Evolutionary conservation across 2,797 vertebrate species (phyloP).

Genomic region (Pelobates cultripes): DNA sequence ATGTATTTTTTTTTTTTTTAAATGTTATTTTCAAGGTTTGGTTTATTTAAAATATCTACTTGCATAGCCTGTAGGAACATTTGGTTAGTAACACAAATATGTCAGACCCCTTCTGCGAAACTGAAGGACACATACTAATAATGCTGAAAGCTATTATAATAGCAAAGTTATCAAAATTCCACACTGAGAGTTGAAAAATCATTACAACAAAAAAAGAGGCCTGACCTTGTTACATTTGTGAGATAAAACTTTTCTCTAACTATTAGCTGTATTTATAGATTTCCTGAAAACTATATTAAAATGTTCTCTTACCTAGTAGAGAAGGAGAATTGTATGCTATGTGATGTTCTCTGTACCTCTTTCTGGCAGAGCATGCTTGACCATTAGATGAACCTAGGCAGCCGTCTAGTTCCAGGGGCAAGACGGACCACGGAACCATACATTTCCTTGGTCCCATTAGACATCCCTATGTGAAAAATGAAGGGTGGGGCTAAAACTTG

Average conservation of each 20-base stretch:
- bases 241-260: constrained; percentile 14
- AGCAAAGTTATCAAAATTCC: background rate
- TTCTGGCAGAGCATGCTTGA: no score
- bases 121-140: background rate
- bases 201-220: constrained; percentile 1
- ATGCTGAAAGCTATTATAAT: background rate
- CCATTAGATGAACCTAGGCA: background rate
- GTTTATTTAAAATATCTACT: background rate
- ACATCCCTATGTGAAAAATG: no score
- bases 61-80: background rate
- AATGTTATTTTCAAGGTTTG: background rate
- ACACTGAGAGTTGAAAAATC: background rate
- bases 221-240: constrained; percentile 16
- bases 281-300: background rate
- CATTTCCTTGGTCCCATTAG: no score
- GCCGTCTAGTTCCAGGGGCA: background rate
- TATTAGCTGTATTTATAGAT: constrained; percentile 25
- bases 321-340: background rate
- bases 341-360: background rate
- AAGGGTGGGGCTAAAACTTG: no score
- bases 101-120: background rate
- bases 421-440: background rate
- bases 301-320: background rate
- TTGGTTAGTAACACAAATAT: background rate
- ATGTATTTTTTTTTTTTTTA: background rate